These are phyloP conservation scores for Scrobipalpa costella DNA, from an alignment of 2,888 invertebrate genomes.

Conservation along the genomic window DNA sequence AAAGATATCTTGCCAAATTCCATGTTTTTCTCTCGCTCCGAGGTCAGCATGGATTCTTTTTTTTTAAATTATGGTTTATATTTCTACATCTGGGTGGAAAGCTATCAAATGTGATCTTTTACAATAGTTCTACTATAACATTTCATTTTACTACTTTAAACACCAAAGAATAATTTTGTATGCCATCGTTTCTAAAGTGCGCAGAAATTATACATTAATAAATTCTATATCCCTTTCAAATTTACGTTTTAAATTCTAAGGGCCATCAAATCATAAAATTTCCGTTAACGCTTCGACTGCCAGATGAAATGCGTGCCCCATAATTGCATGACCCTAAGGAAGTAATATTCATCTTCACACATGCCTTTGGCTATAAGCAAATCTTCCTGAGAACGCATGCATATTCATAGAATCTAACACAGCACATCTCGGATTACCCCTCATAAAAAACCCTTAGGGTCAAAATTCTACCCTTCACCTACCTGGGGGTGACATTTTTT, in stretches of 20 bases:
- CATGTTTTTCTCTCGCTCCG: too few relatives aligned
- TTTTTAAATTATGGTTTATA: too few relatives aligned
- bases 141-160: too few relatives aligned
- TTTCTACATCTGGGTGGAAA: too few relatives aligned
- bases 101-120: too few relatives aligned
- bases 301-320: conserved; percentile 42
- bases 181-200: neutral
- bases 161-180: neutral
- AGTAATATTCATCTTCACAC: conserved; percentile 53
- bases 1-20: too few relatives aligned
- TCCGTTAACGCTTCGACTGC: conserved; percentile 53
- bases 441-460: conserved; percentile 65
- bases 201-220: neutral
- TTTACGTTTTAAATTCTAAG: conserved; percentile 8
- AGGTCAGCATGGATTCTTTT: too few relatives aligned
- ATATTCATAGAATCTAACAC: conserved; percentile 67
- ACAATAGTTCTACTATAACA: too few relatives aligned
- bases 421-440: conserved; percentile 69
- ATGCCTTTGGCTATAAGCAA: conserved; percentile 68
- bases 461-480: conserved; percentile 57
- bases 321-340: conserved; percentile 58
- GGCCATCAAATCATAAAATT: conserved; percentile 30
- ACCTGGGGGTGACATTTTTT: conserved; percentile 79
- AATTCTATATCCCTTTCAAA: neutral
- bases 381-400: conserved; percentile 79